Evolutionary conservation across 2,113 vertebrate species (phyloP).

Genomic region (Edolisoma coerulescens): DNA sequence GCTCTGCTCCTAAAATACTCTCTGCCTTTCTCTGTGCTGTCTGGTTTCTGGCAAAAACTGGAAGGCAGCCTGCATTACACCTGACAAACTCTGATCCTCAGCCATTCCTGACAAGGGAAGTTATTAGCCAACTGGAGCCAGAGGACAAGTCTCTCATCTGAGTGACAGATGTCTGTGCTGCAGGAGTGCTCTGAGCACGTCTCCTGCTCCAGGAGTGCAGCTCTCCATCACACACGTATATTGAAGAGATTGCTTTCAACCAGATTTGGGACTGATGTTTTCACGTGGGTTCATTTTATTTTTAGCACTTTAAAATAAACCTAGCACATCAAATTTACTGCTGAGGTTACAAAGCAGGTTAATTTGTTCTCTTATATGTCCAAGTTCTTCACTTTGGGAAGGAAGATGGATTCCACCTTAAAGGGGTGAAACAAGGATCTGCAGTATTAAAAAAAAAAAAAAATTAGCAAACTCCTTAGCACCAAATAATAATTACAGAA

Average conservation of each 20-base stretch:
- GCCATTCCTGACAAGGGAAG: background rate
- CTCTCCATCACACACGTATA: background rate
- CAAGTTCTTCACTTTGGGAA: background rate
- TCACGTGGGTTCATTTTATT: background rate
- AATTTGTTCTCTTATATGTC: background rate
- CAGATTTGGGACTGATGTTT: background rate
- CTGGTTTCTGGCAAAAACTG: background rate
- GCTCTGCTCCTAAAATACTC: conserved; percentile 1
- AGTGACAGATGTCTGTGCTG: background rate
- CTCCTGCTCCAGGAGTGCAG: background rate
- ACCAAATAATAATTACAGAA: background rate
- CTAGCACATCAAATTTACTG: background rate
- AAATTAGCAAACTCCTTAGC: background rate
- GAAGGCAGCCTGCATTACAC: background rate
- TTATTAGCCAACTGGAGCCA: background rate
- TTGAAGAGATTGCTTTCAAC: background rate
- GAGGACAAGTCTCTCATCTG: background rate
- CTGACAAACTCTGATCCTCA: conserved; percentile 14
- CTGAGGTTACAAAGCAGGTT: background rate
- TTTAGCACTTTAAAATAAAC: conserved; percentile 27
- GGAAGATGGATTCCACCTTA: background rate
- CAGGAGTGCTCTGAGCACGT: background rate
- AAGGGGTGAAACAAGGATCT: background rate
- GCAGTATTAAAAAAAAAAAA: background rate
- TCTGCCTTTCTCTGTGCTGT: background rate